Evolutionary conservation across 1,140 invertebrate species (phyloP).

Genomic region (Potamilus streckersoni): DNA sequence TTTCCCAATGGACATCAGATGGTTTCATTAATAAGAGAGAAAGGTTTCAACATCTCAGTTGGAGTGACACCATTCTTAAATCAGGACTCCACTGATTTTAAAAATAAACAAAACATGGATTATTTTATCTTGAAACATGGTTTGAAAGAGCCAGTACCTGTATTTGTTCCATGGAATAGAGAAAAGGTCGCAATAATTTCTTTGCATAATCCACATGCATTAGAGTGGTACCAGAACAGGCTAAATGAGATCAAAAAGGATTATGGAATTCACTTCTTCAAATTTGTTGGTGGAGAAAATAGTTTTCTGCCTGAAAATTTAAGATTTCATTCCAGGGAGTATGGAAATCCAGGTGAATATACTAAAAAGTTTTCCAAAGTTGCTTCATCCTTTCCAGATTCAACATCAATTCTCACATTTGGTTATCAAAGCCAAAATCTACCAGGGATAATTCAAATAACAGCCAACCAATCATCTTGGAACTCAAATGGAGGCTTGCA

Average conservation of each 20-base stretch:
- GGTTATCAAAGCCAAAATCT: conserved; percentile 82
- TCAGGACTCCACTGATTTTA: neutral
- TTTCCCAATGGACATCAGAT: conserved; percentile 78
- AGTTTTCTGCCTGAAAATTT: neutral
- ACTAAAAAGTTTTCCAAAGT: conserved; percentile 28
- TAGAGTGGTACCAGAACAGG: conserved; percentile 17
- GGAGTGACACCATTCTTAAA: conserved; percentile 91
- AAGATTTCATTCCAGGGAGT: neutral
- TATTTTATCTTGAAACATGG: neutral
- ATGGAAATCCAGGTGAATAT: conserved; percentile 27
- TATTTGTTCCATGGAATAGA: conserved; percentile 6
- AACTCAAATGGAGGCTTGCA: conserved; percentile 82
- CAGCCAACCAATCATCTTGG: conserved; percentile 88
- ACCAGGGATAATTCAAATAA: conserved; percentile 86
- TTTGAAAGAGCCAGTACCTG: neutral
- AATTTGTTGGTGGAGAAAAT: conserved; percentile 5
- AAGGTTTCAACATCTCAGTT: conserved; percentile 80
- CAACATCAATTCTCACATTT: conserved; percentile 72
- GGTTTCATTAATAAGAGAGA: conserved; percentile 72
- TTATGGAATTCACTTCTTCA: conserved; percentile 13
- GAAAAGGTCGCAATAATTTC: conserved; percentile 16
- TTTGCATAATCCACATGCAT: conserved; percentile 2
- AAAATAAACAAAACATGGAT: conserved; percentile 1
- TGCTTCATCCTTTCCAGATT: conserved; percentile 12
- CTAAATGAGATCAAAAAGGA: conserved; percentile 2